A percentile compares a stretch with the other conserved stretches of the same genome.
Evolutionary conservation across 2,888 invertebrate species (phyloP).

Genomic region (Dolomedes plantarius): DNA sequence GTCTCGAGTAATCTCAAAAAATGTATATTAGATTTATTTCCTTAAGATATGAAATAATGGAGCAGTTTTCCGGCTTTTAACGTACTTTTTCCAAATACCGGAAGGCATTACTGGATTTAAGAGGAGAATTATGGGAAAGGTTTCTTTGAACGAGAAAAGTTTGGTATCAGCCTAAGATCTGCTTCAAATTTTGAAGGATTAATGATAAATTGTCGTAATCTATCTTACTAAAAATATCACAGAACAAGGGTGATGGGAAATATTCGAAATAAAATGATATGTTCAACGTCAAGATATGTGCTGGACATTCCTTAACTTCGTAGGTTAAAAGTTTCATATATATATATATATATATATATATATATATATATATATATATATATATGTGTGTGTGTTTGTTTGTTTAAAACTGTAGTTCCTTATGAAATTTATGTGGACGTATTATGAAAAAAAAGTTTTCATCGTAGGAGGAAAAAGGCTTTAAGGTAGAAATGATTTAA

Average conservation of each 20-base stretch:
- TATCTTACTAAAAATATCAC: slow-evolving; percentile 57
- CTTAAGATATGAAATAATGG: slow-evolving; percentile 47
- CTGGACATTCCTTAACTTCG: too few species aligned
- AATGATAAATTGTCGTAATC: slow-evolving; percentile 20
- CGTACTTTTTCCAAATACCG: slow-evolving; percentile 65
- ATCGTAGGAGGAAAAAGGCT: too few species aligned
- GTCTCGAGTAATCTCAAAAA: too few species aligned
- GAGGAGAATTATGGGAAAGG: slow-evolving; percentile 60
- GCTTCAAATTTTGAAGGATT: neutral
- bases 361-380: too few species aligned
- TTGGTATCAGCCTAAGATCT: neutral
- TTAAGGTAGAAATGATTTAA: too few species aligned
- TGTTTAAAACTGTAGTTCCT: too few species aligned
- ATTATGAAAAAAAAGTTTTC: too few species aligned
- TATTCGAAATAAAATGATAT: neutral
- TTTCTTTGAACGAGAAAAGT: slow-evolving; percentile 24
- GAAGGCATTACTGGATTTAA: slow-evolving; percentile 68
- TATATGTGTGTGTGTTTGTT: too few species aligned
- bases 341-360: too few species aligned
- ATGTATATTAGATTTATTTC: neutral
- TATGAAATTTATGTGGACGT: too few species aligned
- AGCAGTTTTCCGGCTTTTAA: slow-evolving; percentile 61
- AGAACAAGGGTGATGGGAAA: slow-evolving; percentile 32
- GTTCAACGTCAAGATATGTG: too few species aligned
- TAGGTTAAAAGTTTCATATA: too few species aligned